Conservation (phyloP, 1,140 invertebrate genomes). For the Drosophila tsacasi region DNA sequence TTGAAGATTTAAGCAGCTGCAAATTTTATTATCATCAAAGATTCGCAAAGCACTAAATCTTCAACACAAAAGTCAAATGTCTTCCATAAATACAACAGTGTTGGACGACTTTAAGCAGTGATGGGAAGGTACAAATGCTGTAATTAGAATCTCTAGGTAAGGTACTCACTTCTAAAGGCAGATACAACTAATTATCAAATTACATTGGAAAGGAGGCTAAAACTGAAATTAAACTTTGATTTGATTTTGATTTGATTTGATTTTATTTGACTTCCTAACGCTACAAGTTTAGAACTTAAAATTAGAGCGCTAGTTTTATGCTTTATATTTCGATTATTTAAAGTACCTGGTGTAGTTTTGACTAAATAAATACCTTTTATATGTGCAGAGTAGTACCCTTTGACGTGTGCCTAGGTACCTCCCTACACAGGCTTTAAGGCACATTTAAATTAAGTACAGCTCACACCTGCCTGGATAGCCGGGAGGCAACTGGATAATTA, state of each 20-base stretch:
- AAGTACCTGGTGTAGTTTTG: no score
- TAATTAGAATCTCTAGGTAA: no score
- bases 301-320: no score
- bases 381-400: background rate
- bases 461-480: constrained; percentile 27
- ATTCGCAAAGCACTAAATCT: constrained; percentile 38
- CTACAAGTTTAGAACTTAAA: no score
- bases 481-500: constrained; percentile 48
- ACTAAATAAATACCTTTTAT: no score
- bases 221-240: no score
- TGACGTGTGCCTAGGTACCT: background rate
- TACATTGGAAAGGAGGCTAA: no score
- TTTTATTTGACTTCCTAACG: no score
- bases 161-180: background rate
- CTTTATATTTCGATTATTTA: no score
- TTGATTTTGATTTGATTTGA: no score
- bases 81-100: constrained; percentile 18
- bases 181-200: no score
- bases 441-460: constrained; percentile 41
- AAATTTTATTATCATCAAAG: constrained; percentile 69
- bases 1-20: constrained; percentile 64
- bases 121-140: background rate
- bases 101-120: background rate
- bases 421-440: constrained; percentile 20
- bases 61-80: constrained; percentile 32